A percentile compares a stretch with the other conserved stretches of the same genome.
These are phyloP conservation scores for Ispidina lecontei DNA, from an alignment of 2,797 vertebrate species.

Conservation along the genomic window DNA sequence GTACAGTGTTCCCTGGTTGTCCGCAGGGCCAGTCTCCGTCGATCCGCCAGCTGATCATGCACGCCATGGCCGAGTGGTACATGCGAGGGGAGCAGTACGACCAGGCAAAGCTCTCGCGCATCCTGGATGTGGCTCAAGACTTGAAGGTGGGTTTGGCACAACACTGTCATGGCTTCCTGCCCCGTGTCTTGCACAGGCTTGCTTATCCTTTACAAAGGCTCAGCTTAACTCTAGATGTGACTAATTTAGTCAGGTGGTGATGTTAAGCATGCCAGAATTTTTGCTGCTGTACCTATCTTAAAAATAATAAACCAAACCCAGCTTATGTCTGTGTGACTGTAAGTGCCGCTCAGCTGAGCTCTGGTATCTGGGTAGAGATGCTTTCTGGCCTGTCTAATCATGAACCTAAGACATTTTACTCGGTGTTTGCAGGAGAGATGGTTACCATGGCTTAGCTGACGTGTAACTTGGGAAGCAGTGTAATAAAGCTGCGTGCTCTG, in stretches of 20 bases:
- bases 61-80: slow-evolving; percentile 99
- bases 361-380: background rate
- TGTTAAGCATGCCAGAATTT: background rate
- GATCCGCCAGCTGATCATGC: slow-evolving; percentile 99
- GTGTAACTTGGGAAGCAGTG: background rate
- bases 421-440: background rate
- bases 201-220: background rate
- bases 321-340: fast-evolving
- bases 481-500: background rate
- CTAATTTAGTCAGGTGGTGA: background rate
- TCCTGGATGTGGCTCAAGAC: slow-evolving; percentile 98
- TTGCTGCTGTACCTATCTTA: background rate
- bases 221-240: background rate
- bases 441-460: background rate
- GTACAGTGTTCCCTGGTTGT: background rate
- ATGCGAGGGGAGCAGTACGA: slow-evolving; percentile 99
- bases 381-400: background rate
- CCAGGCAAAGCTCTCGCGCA: slow-evolving; percentile 97
- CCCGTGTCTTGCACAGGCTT: background rate
- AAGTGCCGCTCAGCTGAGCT: background rate
- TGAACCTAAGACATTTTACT: background rate
- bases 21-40: slow-evolving; percentile 96
- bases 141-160: slow-evolving; percentile 87
- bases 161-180: background rate
- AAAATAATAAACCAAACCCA: background rate